Conservation (phyloP, 2,888 invertebrate genomes). For the Dyspetes luteomarginatus region DNA sequence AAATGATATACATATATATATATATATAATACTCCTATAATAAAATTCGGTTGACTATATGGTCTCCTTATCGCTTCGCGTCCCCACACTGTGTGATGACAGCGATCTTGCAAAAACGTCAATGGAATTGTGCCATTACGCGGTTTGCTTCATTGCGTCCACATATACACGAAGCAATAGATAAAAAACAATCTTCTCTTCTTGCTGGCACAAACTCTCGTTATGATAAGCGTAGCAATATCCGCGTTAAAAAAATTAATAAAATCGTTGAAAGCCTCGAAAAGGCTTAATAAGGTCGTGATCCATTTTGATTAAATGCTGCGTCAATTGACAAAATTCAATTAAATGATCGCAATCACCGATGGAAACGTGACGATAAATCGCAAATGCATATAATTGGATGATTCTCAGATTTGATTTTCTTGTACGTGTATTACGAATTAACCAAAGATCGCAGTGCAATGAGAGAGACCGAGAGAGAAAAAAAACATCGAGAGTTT, state of each 20-base stretch:
- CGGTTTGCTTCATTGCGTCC: too few relatives aligned
- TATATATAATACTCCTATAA: not conserved
- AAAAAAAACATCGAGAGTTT: not conserved
- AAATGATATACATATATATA: not conserved
- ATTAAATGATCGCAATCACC: too few relatives aligned
- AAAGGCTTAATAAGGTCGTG: not conserved
- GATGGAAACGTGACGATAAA: too few relatives aligned
- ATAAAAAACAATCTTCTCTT: not conserved
- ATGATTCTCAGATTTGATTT: too few relatives aligned
- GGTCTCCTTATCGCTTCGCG: conserved; percentile 14
- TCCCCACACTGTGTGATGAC: conserved; percentile 9
- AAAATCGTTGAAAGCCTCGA: not conserved
- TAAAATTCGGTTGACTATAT: conserved; percentile 2
- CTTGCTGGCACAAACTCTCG: not conserved
- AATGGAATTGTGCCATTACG: not conserved
- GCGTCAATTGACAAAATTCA: too few relatives aligned
- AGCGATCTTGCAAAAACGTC: conserved; percentile 17
- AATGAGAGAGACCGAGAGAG: not conserved
- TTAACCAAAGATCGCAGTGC: conserved; percentile 5
- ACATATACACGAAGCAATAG: conserved; percentile 6
- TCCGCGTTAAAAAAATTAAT: not conserved
- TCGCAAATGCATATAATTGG: too few relatives aligned
- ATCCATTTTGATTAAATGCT: too few relatives aligned
- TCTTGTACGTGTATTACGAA: too few relatives aligned
- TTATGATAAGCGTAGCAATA: not conserved